Evolutionary conservation across 2,888 invertebrate species (phyloP), one percentile per base, ranked within the genome.

Genomic region (Nowickia ferox): DNA sequence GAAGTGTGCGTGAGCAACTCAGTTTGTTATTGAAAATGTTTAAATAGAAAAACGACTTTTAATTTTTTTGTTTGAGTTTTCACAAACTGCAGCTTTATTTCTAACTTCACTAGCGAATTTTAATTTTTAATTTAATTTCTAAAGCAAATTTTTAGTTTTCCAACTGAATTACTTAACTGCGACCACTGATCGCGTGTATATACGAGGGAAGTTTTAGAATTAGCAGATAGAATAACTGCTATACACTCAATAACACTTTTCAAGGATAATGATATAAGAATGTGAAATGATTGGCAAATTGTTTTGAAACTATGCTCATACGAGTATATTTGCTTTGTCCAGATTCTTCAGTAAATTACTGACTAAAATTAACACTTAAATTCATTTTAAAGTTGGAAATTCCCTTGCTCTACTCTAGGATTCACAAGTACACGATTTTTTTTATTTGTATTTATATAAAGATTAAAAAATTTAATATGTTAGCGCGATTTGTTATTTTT

Each of bases 21-120:
- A 30, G 19, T 75, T 72, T 75, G 51, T 38, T 61, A 81, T 81
- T 75, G 66, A 81, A 80, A 79, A 19, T 4, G 46, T 57, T 72
- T 17, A 2, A 55, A 61, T 59, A 51, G 42, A 38, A 76, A 82
- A 83, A 77, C 57, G 79, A 74, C 63, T 74, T 74, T 74, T 74
- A 19, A 51, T 44, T 63, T 74, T n/a, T 42, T 22, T 30, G 30
- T 46, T 72, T 61, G n/a, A 1, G 30, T 13, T 42, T 42, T 44
- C 2, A 6, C 6, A 19, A 51, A 38, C n/a, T 55, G 10, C 22
- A 55, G 57, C 46, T 57, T 38, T 63, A 19, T 11, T 22, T 38
- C 13, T 71, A 11, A 6, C 42, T 9, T 44, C 22, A 3, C n/a
- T 5, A 38, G 9, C 48, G 51, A 38, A 4, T 38, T 38, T 8